phyloP scores from a whole-genome alignment of 2,888 invertebrate genomes.

The Brenthis hecate region DNA sequence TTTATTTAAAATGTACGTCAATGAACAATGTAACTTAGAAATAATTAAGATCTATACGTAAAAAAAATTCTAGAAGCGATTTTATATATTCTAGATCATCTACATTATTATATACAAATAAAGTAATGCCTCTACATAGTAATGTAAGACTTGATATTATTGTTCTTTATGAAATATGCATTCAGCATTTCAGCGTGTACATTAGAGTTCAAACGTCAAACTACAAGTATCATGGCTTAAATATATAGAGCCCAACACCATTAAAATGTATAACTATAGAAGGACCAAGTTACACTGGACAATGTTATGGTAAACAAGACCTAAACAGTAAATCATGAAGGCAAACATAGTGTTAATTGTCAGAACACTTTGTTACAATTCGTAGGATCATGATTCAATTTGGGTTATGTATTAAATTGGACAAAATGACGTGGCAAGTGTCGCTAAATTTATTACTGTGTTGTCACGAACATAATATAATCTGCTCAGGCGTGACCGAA shows the following conservation, averaged over 20 bases:
- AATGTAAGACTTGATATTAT: no score
- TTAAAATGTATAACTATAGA: not conserved
- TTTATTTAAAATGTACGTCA: no score
- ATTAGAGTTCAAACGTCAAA: no score
- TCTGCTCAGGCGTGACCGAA: slow-evolving; percentile 40
- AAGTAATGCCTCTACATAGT: no score
- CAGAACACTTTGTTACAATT: slow-evolving; percentile 23
- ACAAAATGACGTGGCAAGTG: slow-evolving; percentile 33
- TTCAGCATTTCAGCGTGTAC: no score
- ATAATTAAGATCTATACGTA: no score
- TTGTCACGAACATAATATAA: slow-evolving; percentile 41
- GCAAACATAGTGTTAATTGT: slow-evolving; percentile 21
- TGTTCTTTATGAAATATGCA: no score
- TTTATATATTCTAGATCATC: no score
- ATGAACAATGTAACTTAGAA: no score
- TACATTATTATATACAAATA: no score
- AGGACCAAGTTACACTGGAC: not conserved
- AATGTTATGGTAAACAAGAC: not conserved
- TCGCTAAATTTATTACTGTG: slow-evolving; percentile 39
- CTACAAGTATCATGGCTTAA: no score
- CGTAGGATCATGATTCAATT: slow-evolving; percentile 27
- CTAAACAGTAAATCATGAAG: slow-evolving; percentile 14
- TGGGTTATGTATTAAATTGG: slow-evolving; percentile 34
- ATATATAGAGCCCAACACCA: not conserved
- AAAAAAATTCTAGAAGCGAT: no score